A percentile compares a stretch with the other conserved stretches of the same genome.
Evolutionary conservation across 2,888 invertebrate species (phyloP).

Genomic region (Galerucella pusilla): DNA sequence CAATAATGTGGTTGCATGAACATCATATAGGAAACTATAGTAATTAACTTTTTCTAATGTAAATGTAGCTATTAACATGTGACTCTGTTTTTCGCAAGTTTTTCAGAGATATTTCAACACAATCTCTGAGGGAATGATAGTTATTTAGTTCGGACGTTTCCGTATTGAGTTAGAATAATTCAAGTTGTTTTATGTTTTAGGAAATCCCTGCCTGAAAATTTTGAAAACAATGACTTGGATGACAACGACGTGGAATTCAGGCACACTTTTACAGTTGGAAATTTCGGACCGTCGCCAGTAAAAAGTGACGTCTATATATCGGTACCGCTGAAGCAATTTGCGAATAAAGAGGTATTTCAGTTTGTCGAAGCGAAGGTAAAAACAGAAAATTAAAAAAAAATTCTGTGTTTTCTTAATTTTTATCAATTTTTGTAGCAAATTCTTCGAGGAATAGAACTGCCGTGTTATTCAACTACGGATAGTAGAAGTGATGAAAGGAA

Average conservation of each 20-base stretch:
- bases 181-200: conserved; percentile 34
- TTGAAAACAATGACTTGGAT: conserved; percentile 37
- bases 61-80: too few species aligned
- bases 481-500: conserved; percentile 10
- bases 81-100: too few species aligned
- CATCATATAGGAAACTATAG: too few species aligned
- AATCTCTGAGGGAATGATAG: too few species aligned
- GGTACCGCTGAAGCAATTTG: conserved; percentile 34
- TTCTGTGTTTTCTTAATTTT: neutral
- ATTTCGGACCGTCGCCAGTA: conserved; percentile 47
- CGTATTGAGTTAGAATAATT: neutral
- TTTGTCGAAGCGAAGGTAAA: conserved; percentile 39
- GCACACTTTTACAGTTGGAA: conserved; percentile 43
- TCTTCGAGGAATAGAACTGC: conserved; percentile 15
- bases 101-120: too few species aligned
- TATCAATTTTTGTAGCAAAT: conserved; percentile 1
- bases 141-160: too few species aligned
- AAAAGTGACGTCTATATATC: conserved; percentile 40
- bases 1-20: too few species aligned
- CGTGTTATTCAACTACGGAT: conserved; percentile 28
- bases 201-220: conserved; percentile 44
- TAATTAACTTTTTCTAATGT: too few species aligned
- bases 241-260: conserved; percentile 35
- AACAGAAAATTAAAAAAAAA: neutral
- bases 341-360: conserved; percentile 37